Evolutionary conservation across 2,888 invertebrate species (phyloP), one percentile per base, ranked within the genome.

Genomic region (Drosophila helvetica): DNA sequence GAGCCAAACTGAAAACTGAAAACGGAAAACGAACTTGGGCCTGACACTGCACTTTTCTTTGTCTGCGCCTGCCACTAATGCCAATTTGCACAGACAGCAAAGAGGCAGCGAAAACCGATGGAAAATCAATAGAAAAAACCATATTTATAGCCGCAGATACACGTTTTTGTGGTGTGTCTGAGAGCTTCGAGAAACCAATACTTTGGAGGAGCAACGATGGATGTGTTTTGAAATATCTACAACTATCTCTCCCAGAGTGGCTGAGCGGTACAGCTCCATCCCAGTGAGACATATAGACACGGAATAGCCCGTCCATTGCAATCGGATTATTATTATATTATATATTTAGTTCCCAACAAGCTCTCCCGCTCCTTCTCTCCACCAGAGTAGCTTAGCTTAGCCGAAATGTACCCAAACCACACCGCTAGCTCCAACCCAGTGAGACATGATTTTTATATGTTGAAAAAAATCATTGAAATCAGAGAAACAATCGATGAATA

Each of bases 41-140:
- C 63, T 72, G 73, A 73, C 64, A 71, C 43, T 62, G 62, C 72
- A 71, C 47, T 62, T 48, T 38, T 38, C 15, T 38, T n/a, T 38
- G 38, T n/a, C 38, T 22, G 47, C 18, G 38, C 2, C 38, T 22
- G 47, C 18, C 17, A 56, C 56, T 43, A 47, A 60, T 69, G 51
- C 42, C 46, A 56, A 52, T 43, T 62, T 33, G 15, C 17, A 61
- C 27, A 15, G 38, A 15, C 38, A 2, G 38, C 6, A 15, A 5
- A 38, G 6, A 7, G 33, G 27, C 19, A 38, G 30, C 27, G 22
- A 15, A 17, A 38, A 10, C 10, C 9, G 12, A 15, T 18, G 50
- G 30, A 46, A 63, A 43, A 12, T 17, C 30, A 38, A 38, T 33
- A 33, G 18, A 50, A 8, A 42, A 19, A 22, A 42, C 19, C 22